phyloP scores from a whole-genome alignment of 2,888 invertebrate species.

The Cetonia aurata region DNA sequence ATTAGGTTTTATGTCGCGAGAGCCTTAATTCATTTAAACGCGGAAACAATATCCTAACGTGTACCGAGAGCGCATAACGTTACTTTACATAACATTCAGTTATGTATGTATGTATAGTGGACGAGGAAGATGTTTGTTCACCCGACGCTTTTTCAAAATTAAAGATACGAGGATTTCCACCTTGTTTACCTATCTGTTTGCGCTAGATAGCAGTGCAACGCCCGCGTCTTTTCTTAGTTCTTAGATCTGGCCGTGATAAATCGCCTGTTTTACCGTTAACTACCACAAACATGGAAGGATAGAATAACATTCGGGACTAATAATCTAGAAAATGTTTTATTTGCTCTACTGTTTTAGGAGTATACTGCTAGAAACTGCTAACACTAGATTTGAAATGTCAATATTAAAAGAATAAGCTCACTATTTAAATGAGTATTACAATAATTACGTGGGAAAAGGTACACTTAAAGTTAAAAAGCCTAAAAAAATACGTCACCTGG shows the following conservation, averaged over 20 bases:
- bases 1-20: constrained; percentile 20
- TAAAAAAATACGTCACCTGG: too few relatives aligned
- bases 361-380: too few relatives aligned
- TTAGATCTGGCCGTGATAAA: constrained; percentile 22
- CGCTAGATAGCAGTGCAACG: constrained; percentile 37
- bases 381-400: too few relatives aligned
- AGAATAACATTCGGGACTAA: constrained; percentile 4
- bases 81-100: too few relatives aligned
- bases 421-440: too few relatives aligned
- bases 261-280: constrained; percentile 18
- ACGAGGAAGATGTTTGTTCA: constrained; percentile 30
- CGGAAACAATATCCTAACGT: constrained; percentile 1
- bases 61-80: not conserved
- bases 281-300: constrained; percentile 5
- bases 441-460: too few relatives aligned
- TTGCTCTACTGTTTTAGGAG: not conserved
- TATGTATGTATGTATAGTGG: not conserved
- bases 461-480: too few relatives aligned
- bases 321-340: constrained; percentile 5
- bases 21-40: constrained; percentile 26
- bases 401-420: too few relatives aligned
- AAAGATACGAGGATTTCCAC: constrained; percentile 35
- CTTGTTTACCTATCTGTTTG: constrained; percentile 32
- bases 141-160: constrained; percentile 29
- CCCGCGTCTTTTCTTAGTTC: constrained; percentile 13